These are phyloP conservation scores for Chalcosyrphus nemorum DNA, from an alignment of 2,888 invertebrate species.

Conservation along the genomic window DNA sequence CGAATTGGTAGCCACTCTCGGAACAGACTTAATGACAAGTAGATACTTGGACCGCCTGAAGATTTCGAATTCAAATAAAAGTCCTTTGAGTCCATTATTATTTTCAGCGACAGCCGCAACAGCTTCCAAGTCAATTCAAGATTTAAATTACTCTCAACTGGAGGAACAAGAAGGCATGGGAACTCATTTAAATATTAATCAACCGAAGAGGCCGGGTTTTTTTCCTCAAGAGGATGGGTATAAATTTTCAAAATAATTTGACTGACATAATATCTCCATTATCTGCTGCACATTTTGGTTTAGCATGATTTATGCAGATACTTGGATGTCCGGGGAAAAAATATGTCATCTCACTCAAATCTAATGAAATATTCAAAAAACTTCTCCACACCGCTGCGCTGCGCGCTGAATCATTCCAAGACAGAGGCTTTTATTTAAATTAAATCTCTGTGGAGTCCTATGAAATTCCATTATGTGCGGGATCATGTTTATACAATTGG, in stretches of 20 bases:
- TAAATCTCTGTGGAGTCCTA: not conserved
- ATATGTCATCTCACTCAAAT: not conserved
- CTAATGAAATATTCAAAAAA: not conserved
- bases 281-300: not conserved
- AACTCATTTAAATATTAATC: not conserved
- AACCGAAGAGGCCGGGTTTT: not conserved
- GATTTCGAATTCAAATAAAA: too few species aligned
- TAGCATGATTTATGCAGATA: constrained; percentile 4
- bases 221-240: not conserved
- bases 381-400: not conserved
- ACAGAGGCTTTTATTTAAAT: not conserved
- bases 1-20: too few species aligned
- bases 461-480: not conserved
- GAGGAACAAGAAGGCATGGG: not conserved
- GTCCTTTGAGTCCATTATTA: too few species aligned
- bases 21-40: too few species aligned
- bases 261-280: constrained; percentile 5
- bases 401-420: not conserved
- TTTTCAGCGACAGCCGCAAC: too few species aligned
- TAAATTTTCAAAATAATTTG: constrained; percentile 1
- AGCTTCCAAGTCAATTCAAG: not conserved
- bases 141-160: not conserved
- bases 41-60: too few species aligned
- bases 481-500: not conserved
- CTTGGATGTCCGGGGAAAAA: not conserved